Evolutionary conservation across 1,140 invertebrate species (phyloP), one percentile per base, ranked within the genome.

Genomic region (Drosophila baimaii): DNA sequence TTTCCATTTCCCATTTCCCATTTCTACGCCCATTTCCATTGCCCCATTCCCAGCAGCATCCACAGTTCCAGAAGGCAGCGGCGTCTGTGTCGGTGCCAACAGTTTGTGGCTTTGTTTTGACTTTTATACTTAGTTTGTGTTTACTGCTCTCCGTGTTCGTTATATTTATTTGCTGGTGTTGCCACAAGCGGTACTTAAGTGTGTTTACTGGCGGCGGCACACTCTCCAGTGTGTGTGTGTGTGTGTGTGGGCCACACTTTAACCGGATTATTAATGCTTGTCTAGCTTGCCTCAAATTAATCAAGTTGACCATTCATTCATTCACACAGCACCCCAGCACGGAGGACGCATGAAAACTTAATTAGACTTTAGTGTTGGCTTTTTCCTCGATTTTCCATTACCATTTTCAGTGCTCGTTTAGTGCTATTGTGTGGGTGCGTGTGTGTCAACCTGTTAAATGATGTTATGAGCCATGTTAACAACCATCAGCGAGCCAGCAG

Each of bases 61-160:
- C n/a, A 13, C 29, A 27, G 29, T 25, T 41, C 27, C 43, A 49
- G 25, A 13, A 25, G 47, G 29, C 47, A 21, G 9, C 33, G 8
- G 15, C 21, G 39, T 62, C 35, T 63, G 27, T 63, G 58, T 69
- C 51, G 52, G 78, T 78, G 78, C 76, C 84, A 83, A 86, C 83
- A 88, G 79, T 86, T 88, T 86, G 83, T 83, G 83, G 83, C 83
- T 88, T 86, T 86, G 83, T 86, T 83, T 86, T 86, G 83, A 86
- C 83, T 86, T 86, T 86, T 86, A 88, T 88, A 83, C 83, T 86
- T 79, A 86, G 83, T 86, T 86, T 88, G 83, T 88, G 83, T 88
- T 86, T 86, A 86, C 79, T 86, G 69, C 80, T 59, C 35, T 78
- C n/a, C n/a, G 54, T 58, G 59, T 47, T 77, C 70, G 46, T 68